These are phyloP conservation scores for Leptinotarsa peninsularis DNA, from an alignment of 2,888 invertebrate species.

Conservation along the genomic window DNA sequence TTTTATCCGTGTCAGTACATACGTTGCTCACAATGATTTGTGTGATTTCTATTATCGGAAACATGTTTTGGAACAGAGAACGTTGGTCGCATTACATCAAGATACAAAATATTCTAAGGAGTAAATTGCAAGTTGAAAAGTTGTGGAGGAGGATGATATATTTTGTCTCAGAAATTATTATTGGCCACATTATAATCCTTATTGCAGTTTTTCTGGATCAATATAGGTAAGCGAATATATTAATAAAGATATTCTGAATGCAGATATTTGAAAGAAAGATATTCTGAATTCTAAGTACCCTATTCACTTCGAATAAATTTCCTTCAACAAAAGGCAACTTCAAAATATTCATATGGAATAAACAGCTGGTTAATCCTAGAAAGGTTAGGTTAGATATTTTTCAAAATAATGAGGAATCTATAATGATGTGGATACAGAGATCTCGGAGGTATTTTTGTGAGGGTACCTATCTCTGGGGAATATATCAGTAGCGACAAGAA, in stretches of 20 bases:
- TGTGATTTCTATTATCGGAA: conserved; percentile 34
- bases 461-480: too few relatives aligned
- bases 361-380: too few relatives aligned
- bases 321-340: too few relatives aligned
- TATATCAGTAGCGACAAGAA: too few relatives aligned
- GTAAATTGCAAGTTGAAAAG: conserved; percentile 28
- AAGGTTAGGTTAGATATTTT: too few relatives aligned
- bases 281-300: too few relatives aligned
- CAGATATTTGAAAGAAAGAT: too few relatives aligned
- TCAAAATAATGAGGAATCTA: too few relatives aligned
- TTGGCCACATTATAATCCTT: conserved; percentile 35
- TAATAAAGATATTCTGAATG: background rate
- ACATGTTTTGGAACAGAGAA: conserved; percentile 38
- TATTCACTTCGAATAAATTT: too few relatives aligned
- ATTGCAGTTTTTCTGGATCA: conserved; percentile 30
- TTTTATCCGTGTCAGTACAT: conserved; percentile 28
- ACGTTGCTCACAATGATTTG: conserved; percentile 35
- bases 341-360: too few relatives aligned
- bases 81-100: conserved; percentile 38
- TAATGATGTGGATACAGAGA: too few relatives aligned
- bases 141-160: conserved; percentile 29
- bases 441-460: too few relatives aligned
- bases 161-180: conserved; percentile 34
- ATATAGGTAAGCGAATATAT: conserved; percentile 36
- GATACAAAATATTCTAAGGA: conserved; percentile 32